Evolutionary conservation across 2,888 invertebrate genomes (phyloP).

Genomic region (Desoria tigrina): DNA sequence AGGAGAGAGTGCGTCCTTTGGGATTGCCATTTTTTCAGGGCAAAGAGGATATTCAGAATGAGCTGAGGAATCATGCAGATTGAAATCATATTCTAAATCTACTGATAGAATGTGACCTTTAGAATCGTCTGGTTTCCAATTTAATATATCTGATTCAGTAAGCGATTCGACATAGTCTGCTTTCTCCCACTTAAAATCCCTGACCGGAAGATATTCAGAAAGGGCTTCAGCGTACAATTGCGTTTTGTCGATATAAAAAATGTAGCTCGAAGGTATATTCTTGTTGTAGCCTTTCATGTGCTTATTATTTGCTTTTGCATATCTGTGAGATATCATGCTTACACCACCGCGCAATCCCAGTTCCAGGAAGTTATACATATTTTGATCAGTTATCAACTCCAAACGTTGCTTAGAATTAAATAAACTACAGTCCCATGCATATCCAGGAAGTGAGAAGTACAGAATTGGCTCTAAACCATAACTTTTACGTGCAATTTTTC

Average conservation of each 20-base stretch:
- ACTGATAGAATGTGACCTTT: too few relatives aligned
- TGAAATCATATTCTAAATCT: too few relatives aligned
- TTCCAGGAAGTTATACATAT: conserved; percentile 18
- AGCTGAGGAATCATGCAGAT: too few relatives aligned
- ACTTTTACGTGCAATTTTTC: conserved; percentile 37
- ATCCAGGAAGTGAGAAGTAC: conserved; percentile 48
- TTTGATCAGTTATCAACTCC: conserved; percentile 15
- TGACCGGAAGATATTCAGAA: conserved; percentile 6
- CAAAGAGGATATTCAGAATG: conserved; percentile 11
- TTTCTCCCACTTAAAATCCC: conserved; percentile 18
- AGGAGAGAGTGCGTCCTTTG: background rate
- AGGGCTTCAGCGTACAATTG: conserved; percentile 27
- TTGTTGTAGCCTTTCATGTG: conserved; percentile 17
- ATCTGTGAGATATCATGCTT: conserved; percentile 30
- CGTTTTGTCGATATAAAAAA: conserved; percentile 31
- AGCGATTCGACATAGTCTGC: background rate
- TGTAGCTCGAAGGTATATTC: conserved; percentile 11
- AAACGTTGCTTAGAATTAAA: conserved; percentile 11
- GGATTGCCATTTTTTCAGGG: background rate
- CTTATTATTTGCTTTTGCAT: conserved; percentile 43
- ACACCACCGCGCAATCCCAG: conserved; percentile 33
- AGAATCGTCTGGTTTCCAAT: too few relatives aligned
- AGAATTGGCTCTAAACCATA: conserved; percentile 51
- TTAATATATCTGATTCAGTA: too few relatives aligned
- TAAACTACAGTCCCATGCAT: conserved; percentile 29